Percentiles rank a stretch among this genome's conserved stretches.
Evolutionary conservation across 2,888 invertebrate genomes (phyloP).

Genomic region (Oscheius sp.): DNA sequence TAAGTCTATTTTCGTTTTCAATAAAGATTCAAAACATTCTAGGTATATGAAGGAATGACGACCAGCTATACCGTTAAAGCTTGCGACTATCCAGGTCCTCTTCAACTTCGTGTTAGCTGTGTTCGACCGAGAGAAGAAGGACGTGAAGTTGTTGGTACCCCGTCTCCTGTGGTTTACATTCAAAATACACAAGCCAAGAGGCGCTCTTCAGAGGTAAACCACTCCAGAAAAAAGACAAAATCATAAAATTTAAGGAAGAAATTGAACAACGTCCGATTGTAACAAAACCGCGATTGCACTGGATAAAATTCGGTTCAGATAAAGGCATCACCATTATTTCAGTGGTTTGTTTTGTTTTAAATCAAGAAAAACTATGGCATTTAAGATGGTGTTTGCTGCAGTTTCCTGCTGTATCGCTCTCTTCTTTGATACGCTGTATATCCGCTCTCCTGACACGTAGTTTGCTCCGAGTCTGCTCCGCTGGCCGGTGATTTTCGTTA

Average conservation of each 20-base stretch:
- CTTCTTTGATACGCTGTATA: slow-evolving; percentile 32
- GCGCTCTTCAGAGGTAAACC: slow-evolving; percentile 9
- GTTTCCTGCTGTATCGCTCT: slow-evolving; percentile 28
- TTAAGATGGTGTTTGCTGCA: slow-evolving; percentile 29
- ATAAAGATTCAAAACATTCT: slow-evolving; percentile 32
- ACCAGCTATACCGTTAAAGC: slow-evolving; percentile 75
- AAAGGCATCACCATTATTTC: slow-evolving; percentile 23
- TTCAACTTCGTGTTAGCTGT: slow-evolving; percentile 39
- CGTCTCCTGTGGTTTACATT: slow-evolving; percentile 42
- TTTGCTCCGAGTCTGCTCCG: not conserved
- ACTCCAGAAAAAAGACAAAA: too few relatives aligned
- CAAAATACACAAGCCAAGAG: slow-evolving; percentile 22
- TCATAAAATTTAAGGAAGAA: not conserved
- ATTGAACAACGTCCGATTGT: not conserved
- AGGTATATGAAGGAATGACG: slow-evolving; percentile 74
- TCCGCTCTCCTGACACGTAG: slow-evolving; percentile 2
- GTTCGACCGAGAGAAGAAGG: slow-evolving; percentile 30
- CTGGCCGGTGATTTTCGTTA: slow-evolving; percentile 23
- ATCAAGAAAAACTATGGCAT: not conserved
- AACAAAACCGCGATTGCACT: not conserved
- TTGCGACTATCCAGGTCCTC: slow-evolving; percentile 72
- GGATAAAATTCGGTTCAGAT: slow-evolving; percentile 4
- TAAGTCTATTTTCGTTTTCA: slow-evolving; percentile 24
- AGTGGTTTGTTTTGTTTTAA: slow-evolving; percentile 2
- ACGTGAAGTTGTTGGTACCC: slow-evolving; percentile 31